Conservation (phyloP, 2,113 vertebrate genomes). For the Hippocampus zosterae region DNA sequence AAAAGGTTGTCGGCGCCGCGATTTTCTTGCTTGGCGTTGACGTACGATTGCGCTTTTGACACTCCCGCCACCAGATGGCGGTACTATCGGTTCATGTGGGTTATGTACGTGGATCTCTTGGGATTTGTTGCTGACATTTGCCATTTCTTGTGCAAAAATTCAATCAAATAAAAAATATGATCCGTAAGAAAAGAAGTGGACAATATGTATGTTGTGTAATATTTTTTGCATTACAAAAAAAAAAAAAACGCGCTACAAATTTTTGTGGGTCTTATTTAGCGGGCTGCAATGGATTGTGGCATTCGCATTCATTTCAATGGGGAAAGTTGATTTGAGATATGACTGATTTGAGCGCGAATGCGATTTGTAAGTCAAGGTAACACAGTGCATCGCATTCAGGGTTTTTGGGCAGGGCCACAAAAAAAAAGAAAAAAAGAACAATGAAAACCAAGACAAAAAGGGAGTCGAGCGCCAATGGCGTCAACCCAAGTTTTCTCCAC, state of each 20-base stretch:
- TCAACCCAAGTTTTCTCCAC: constrained; percentile 72
- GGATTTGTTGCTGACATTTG: too few species aligned
- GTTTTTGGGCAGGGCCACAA: not conserved
- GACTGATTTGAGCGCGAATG: not conserved
- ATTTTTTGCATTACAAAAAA: not conserved
- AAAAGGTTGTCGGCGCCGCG: not conserved
- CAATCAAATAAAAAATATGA: too few species aligned
- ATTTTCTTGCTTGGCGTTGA: not conserved
- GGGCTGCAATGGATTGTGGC: not conserved
- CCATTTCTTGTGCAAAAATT: too few species aligned
- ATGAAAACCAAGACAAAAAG: constrained; percentile 20
- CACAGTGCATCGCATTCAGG: not conserved
- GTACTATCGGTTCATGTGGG: too few species aligned
- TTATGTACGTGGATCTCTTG: too few species aligned
- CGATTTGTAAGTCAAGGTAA: not conserved
- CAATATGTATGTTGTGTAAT: not conserved
- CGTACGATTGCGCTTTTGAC: too few species aligned
- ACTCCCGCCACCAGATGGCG: too few species aligned
- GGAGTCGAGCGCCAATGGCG: constrained; percentile 38
- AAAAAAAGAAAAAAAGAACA: constrained; percentile 11
- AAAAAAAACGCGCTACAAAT: not conserved
- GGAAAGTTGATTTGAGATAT: too few species aligned
- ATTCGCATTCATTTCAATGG: not conserved
- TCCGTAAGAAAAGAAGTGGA: too few species aligned
- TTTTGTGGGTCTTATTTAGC: not conserved